phyloP scores from a whole-genome alignment of 1,140 invertebrate species.

The Parapsyche elsis region DNA sequence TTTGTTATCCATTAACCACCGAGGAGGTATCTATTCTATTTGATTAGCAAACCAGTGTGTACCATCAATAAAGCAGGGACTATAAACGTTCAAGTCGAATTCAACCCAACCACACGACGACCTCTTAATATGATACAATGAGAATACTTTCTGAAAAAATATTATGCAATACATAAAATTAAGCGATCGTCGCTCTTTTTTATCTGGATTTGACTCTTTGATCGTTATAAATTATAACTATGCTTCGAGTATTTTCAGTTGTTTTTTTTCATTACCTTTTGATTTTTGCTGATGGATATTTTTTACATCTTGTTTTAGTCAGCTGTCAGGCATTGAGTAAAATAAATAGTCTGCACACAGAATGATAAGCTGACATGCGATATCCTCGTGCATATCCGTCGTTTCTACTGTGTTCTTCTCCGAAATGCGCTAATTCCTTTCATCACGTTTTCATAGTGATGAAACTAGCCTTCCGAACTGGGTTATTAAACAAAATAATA shows the following conservation, averaged over 20 bases:
- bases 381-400: conserved; percentile 33
- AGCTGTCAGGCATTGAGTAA: too few species aligned
- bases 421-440: conserved; percentile 40
- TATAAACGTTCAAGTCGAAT: neutral
- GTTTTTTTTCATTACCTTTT: too few species aligned
- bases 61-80: neutral
- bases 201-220: too few species aligned
- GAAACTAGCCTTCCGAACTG: conserved; percentile 11
- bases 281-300: too few species aligned
- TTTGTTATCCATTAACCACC: conserved; percentile 36
- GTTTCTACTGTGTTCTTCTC: conserved; percentile 14
- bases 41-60: conserved; percentile 17
- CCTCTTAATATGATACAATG: too few species aligned
- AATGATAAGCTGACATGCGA: conserved; percentile 24
- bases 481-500: conserved; percentile 40
- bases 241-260: too few species aligned
- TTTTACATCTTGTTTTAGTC: too few species aligned
- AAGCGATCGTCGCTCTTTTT: too few species aligned
- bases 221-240: too few species aligned
- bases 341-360: neutral
- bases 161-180: too few species aligned
- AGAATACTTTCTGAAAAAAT: too few species aligned
- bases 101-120: too few species aligned
- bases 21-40: conserved; percentile 28
- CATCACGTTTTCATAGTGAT: conserved; percentile 38